Evolutionary conservation across 2,797 vertebrate species (phyloP).

Genomic region (Macrochelys suwanniensis): DNA sequence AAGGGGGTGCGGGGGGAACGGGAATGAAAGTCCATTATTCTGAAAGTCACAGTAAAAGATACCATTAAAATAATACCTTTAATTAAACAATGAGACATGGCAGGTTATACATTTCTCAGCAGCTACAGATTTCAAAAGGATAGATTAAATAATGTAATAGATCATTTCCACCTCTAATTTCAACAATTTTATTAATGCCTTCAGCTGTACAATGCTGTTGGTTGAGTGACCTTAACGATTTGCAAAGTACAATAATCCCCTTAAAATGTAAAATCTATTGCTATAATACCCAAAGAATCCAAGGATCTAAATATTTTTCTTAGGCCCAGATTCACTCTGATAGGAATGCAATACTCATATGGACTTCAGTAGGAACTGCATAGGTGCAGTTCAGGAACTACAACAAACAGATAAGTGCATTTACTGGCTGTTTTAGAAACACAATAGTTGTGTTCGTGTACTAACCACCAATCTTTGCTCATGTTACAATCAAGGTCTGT

Average conservation of each 20-base stretch:
- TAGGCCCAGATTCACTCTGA: not conserved
- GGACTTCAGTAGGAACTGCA: not conserved
- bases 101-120: slow-evolving; percentile 9
- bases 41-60: slow-evolving; percentile 13
- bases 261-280: slow-evolving; percentile 2
- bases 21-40: slow-evolving; percentile 3
- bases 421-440: not conserved
- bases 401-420: not conserved
- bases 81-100: slow-evolving; percentile 21
- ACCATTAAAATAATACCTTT: not conserved
- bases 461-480: not conserved
- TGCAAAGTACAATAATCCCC: slow-evolving; percentile 14
- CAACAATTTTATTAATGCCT: not conserved
- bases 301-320: slow-evolving; percentile 2
- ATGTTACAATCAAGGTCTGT: not conserved
- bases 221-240: slow-evolving; percentile 1
- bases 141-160: not conserved
- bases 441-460: not conserved
- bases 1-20: no score
- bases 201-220: not conserved
- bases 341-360: not conserved
- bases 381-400: not conserved
- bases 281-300: not conserved
- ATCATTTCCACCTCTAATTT: slow-evolving; percentile 11
- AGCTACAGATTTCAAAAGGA: not conserved